Evolutionary conservation across 2,113 vertebrate species (phyloP).

Genomic region (Engraulis encrasicolus): DNA sequence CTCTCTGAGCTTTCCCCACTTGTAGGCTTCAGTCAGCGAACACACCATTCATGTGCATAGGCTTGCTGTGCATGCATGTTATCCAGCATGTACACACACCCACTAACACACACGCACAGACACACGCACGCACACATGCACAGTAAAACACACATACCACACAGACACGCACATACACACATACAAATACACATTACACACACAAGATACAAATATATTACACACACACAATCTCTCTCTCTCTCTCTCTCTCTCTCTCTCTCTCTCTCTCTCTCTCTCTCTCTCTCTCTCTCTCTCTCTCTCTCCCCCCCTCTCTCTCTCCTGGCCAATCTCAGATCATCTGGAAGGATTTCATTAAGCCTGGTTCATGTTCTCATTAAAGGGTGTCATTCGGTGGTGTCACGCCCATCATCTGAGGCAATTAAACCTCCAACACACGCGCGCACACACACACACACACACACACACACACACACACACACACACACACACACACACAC

Average conservation of each 20-base stretch:
- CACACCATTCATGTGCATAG: not conserved
- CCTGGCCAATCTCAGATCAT: slow-evolving; percentile 33
- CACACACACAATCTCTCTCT: too few species aligned
- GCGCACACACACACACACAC: slow-evolving; percentile 24
- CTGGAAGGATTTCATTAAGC: slow-evolving; percentile 35
- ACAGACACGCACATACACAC: slow-evolving; percentile 42
- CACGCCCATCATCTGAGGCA: not conserved
- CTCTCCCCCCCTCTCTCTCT: too few species aligned
- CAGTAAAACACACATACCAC: not conserved
- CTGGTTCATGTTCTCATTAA: slow-evolving; percentile 43
- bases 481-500: not conserved
- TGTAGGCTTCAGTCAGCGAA: not conserved
- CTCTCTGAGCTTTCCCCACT: not conserved
- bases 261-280: too few species aligned
- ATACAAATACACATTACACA: slow-evolving; percentile 25
- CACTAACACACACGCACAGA: not conserved
- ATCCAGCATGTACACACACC: not conserved
- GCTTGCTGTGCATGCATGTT: not conserved
- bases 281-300: too few species aligned
- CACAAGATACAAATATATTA: too few species aligned
- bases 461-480: not conserved
- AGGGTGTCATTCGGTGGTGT: slow-evolving; percentile 25
- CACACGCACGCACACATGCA: not conserved
- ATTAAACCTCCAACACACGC: not conserved
- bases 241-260: too few species aligned